Percentiles rank a stretch among this genome's conserved stretches.
Conservation (phyloP, 35 echinoderm and acorn worm genomes). For the Amphiura filiformis region DNA sequence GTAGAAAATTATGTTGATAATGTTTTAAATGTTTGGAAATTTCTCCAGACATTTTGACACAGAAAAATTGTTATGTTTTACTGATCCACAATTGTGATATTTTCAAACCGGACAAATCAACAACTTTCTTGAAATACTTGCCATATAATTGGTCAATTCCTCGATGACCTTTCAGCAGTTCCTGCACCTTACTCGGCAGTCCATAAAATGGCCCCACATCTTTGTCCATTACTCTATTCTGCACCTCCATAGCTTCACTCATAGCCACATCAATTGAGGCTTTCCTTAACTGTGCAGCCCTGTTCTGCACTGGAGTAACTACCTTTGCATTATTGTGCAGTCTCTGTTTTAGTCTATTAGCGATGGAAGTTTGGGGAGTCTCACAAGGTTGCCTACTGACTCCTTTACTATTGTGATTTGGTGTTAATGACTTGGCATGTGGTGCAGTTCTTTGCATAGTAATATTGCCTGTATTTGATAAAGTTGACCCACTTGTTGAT, state of each 20-base stretch:
- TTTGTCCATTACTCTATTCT: slow-evolving; percentile 17
- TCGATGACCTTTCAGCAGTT: slow-evolving; percentile 60
- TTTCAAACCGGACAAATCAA: not conserved
- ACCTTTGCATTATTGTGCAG: slow-evolving; percentile 70
- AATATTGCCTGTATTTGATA: not conserved
- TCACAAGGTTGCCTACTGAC: not conserved
- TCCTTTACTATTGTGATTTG: not conserved
- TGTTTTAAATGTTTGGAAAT: not conserved
- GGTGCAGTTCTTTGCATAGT: too few species aligned
- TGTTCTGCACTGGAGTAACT: slow-evolving; percentile 29
- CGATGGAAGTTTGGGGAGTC: not conserved
- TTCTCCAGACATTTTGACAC: not conserved
- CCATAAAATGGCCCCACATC: slow-evolving; percentile 95
- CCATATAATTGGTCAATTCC: slow-evolving; percentile 79
- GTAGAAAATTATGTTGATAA: not conserved
- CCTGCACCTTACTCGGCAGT: slow-evolving; percentile 70
- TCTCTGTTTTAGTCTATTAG: slow-evolving; percentile 53
- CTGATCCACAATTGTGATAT: not conserved
- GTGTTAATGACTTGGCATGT: not conserved
- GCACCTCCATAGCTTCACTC: slow-evolving; percentile 31
- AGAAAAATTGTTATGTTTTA: not conserved
- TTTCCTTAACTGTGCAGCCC: slow-evolving; percentile 5
- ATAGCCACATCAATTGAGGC: slow-evolving; percentile 52
- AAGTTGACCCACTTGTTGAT: not conserved
- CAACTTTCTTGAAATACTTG: slow-evolving; percentile 8